These are phyloP conservation scores for Neotoxoptera formosana DNA, from an alignment of 1,140 invertebrate species.

Conservation along the genomic window DNA sequence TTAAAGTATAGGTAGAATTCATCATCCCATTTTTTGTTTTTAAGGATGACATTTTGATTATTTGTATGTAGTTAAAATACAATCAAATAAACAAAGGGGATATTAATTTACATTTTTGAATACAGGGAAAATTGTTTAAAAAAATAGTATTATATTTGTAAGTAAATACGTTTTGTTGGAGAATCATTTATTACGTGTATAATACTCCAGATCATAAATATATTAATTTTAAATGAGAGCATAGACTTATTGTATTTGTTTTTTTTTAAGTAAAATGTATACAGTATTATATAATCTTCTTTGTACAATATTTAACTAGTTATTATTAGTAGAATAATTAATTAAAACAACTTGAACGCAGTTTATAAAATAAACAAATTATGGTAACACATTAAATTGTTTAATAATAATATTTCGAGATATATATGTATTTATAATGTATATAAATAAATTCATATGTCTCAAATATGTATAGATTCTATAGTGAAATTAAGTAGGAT, in stretches of 20 bases:
- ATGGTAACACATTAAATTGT: neutral
- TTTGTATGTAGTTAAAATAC: neutral
- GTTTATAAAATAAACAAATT: neutral
- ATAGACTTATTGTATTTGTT: neutral
- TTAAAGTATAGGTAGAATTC: neutral
- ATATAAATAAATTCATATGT: neutral
- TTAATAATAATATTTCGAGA: neutral
- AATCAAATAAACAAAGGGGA: neutral
- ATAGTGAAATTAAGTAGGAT: neutral
- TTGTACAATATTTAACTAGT: neutral
- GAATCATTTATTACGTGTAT: no score
- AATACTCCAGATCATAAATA: neutral
- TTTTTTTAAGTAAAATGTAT: neutral
- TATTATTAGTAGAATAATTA: neutral
- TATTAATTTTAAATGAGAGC: neutral
- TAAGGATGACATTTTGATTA: neutral
- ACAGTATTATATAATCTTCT: neutral
- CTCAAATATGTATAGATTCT: neutral
- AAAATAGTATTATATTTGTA: neutral
- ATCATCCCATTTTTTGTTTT: neutral
- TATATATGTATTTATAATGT: neutral
- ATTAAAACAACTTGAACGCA: neutral
- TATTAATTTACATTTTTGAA: neutral
- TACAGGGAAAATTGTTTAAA: neutral
- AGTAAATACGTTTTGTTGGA: slow-evolving; percentile 48